Evolutionary conservation across 2,113 vertebrate species (phyloP).

Genomic region (Phylloscopus whistleri): DNA sequence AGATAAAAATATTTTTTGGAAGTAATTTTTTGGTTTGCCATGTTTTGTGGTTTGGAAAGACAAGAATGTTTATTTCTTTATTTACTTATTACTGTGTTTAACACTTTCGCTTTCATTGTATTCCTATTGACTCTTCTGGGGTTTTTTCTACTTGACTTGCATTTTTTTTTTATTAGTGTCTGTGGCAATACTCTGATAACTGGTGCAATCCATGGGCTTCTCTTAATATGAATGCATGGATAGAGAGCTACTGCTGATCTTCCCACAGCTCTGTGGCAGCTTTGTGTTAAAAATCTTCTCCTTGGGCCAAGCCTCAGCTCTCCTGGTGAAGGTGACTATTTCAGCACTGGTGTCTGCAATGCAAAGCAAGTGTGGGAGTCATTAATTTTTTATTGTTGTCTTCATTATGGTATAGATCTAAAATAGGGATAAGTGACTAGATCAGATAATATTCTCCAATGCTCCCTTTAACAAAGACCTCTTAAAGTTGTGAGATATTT

Average conservation of each 20-base stretch:
- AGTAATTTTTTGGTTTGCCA: background rate
- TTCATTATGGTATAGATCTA: background rate
- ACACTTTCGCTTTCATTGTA: background rate
- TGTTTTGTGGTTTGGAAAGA: background rate
- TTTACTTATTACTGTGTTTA: background rate
- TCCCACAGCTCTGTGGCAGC: background rate
- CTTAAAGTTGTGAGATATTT: background rate
- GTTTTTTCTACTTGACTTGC: background rate
- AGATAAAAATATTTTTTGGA: background rate
- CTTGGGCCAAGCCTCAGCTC: background rate
- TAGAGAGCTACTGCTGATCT: background rate
- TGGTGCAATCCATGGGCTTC: background rate
- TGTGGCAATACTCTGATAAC: background rate
- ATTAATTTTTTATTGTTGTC: background rate
- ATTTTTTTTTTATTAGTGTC: background rate
- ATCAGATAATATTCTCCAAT: background rate
- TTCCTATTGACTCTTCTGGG: background rate
- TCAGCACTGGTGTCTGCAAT: background rate
- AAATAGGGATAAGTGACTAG: background rate
- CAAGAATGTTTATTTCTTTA: background rate
- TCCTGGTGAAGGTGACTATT: background rate
- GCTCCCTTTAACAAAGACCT: background rate
- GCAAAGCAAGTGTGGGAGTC: background rate
- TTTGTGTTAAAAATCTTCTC: background rate
- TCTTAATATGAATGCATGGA: accelerated